Evolutionary conservation across 2,113 vertebrate genomes (phyloP), one percentile per base, ranked within the genome.

Genomic region (Corythornis cristatus): DNA sequence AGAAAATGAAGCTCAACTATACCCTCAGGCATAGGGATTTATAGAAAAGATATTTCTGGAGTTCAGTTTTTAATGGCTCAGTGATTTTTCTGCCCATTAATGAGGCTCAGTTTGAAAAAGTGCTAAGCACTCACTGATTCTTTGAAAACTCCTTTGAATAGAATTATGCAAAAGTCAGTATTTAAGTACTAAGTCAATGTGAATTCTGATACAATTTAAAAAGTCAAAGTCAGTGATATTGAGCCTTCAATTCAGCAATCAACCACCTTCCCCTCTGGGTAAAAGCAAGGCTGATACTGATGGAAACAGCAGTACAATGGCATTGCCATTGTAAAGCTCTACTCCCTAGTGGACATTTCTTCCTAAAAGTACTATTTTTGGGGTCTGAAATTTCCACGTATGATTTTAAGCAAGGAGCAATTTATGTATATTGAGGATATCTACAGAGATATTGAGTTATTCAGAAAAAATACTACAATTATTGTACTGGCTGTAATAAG

Each of bases 111-210:
- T 90, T 79, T 64, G n/a, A 86, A 75, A 79, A 91, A 76, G 50
- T 26, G 54, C 75, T 85, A 93, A 85, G 46, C 50, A 68, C 0
- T 3, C 12, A 72, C 14, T 5, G 43, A 57, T 20, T 72, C n/a
- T 90, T 62, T 82, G 57, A 89, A 89, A 93, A 89, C 84, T 84
- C 45, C 33, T 79, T 84, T 64, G 73, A 93, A 86, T 13, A 83
- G 23, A 82, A 77, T 61, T 65, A 68, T 19, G 13, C 13, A 75
- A 87, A 86, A 83, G 7, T 67, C 43, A 31, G 33, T 51, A 37
- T 42, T 80, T 67, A 73, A 51, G 48, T 12, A 50, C 48, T 50
- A 23, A 17, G 40, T n/a, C 68, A 81, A 14, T 12, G 25, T 20
- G 13, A 73, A 37, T 93, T 76, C n/a, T 89, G 15, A 64, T 42